Evolutionary conservation across 1,140 invertebrate genomes (phyloP).

Genomic region (Ectropis grisescens): DNA sequence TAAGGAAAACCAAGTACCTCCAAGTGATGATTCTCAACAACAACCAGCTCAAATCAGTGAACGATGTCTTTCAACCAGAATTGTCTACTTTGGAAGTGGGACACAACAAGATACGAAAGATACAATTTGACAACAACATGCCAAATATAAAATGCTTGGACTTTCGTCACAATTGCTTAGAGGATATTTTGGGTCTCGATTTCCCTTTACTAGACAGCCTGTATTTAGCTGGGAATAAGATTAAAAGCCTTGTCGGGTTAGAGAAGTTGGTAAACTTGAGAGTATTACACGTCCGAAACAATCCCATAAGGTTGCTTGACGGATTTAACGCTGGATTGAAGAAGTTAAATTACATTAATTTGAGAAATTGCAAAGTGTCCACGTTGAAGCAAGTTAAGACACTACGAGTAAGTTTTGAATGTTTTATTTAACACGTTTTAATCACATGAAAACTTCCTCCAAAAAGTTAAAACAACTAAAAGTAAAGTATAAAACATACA

Average conservation of each 20-base stretch:
- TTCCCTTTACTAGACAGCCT: slow-evolving; percentile 62
- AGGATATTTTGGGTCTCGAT: slow-evolving; percentile 46
- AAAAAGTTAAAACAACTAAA: too few relatives aligned
- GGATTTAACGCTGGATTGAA: slow-evolving; percentile 48
- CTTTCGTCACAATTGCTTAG: slow-evolving; percentile 63
- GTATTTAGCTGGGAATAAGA: slow-evolving; percentile 63
- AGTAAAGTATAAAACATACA: too few relatives aligned
- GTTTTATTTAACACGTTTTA: too few relatives aligned
- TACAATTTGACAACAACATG: slow-evolving; percentile 41
- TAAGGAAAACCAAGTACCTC: slow-evolving; percentile 66
- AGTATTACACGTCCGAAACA: slow-evolving; percentile 66
- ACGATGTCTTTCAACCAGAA: slow-evolving; percentile 65
- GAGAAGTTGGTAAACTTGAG: slow-evolving; percentile 58
- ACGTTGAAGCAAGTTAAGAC: slow-evolving; percentile 67
- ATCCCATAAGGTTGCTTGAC: slow-evolving; percentile 62
- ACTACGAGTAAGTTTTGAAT: slow-evolving; percentile 34
- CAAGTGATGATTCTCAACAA: slow-evolving; percentile 69
- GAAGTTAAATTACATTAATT: slow-evolving; percentile 68
- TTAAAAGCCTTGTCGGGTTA: slow-evolving; percentile 47
- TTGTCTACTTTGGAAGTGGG: slow-evolving; percentile 66
- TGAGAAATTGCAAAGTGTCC: slow-evolving; percentile 64
- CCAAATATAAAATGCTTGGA: slow-evolving; percentile 57
- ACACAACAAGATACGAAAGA: slow-evolving; percentile 52
- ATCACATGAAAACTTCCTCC: too few relatives aligned
- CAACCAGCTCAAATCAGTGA: slow-evolving; percentile 58